Evolutionary conservation across 2,113 vertebrate genomes (phyloP).

Genomic region (Zosterops pallidus): DNA sequence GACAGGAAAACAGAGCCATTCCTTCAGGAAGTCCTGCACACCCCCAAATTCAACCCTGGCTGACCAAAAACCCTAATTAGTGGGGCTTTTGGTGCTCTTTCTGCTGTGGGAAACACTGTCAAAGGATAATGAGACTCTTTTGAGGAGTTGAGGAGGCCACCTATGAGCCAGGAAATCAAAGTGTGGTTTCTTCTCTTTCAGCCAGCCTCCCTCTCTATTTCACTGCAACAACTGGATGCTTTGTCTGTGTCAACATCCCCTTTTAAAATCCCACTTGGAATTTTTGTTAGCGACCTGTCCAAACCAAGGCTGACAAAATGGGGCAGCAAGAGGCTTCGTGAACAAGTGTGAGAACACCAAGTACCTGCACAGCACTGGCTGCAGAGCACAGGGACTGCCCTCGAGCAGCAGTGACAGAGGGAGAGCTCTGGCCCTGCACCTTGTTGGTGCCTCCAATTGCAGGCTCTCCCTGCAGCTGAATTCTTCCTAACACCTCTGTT

Average conservation of each 20-base stretch:
- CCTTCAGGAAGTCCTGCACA: not conserved
- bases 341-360: not conserved
- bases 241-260: not conserved
- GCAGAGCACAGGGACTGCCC: not conserved
- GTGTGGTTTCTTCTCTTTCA: not conserved
- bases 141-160: not conserved
- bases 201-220: not conserved
- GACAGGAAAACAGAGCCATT: not conserved
- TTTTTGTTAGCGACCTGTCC: not conserved
- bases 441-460: not conserved
- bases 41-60: not conserved
- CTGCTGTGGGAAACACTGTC: not conserved
- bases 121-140: fast-evolving
- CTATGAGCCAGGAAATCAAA: not conserved
- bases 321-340: not conserved
- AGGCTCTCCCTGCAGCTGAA: not conserved
- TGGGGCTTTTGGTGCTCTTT: not conserved
- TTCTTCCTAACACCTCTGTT: not conserved
- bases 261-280: not conserved
- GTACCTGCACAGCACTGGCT: not conserved
- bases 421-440: not conserved
- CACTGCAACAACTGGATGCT: not conserved
- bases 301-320: not conserved
- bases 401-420: not conserved
- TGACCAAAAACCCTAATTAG: not conserved